A percentile compares a stretch with the other conserved stretches of the same genome.
Conservation (phyloP, 2,888 invertebrate species). For the Erebia ligea region DNA sequence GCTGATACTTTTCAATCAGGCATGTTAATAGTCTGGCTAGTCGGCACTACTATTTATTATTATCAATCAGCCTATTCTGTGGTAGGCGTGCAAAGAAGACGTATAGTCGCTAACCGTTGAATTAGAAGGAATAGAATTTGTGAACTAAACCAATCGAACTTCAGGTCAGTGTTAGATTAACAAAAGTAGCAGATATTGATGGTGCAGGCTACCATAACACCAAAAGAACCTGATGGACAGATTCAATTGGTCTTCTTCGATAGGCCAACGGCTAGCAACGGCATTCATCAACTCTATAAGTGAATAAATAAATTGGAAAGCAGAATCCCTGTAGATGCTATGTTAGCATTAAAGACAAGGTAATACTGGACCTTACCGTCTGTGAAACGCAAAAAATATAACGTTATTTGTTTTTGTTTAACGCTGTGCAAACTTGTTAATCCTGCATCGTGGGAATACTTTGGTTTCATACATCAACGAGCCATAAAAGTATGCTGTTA, state of each 20-base stretch:
- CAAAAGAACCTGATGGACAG: background rate
- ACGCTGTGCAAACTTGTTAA: slow-evolving; percentile 40
- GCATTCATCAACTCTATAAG: background rate
- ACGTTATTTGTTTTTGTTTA: slow-evolving; percentile 36
- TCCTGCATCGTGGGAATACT: slow-evolving; percentile 43
- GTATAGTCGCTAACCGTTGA: too few species aligned
- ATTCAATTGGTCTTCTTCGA: too few species aligned
- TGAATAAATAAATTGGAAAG: background rate
- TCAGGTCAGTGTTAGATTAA: background rate
- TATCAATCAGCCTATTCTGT: too few species aligned
- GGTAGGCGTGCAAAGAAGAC: too few species aligned
- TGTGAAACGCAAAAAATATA: slow-evolving; percentile 37
- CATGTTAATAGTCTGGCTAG: background rate
- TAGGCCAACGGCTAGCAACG: too few species aligned
- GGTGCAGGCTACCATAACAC: background rate
- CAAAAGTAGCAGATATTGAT: background rate
- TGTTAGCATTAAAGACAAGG: slow-evolving; percentile 24
- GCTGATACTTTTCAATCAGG: background rate
- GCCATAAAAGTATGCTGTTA: slow-evolving; percentile 19
- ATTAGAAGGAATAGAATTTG: too few species aligned
- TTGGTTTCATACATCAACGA: slow-evolving; percentile 34
- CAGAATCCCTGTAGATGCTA: background rate
- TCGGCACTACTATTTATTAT: background rate
- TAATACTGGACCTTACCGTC: slow-evolving; percentile 29
- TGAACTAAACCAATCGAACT: too few species aligned